Conservation (phyloP, 2,797 vertebrate genomes). For the Arctocebus calabarensis region DNA sequence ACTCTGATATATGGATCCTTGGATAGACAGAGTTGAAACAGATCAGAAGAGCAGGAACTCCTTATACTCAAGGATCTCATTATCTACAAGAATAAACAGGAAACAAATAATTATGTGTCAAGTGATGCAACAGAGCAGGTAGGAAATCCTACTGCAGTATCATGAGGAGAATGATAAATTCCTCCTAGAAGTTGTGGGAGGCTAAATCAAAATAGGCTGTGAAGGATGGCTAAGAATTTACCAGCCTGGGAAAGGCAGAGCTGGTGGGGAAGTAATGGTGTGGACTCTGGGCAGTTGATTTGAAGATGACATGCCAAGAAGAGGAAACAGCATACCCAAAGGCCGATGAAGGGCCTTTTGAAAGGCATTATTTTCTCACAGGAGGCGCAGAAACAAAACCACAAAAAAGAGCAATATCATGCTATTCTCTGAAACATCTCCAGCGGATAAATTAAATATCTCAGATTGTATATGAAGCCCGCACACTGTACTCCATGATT, state of each 20-base stretch:
- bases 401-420: background rate
- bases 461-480: too few species aligned
- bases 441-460: background rate
- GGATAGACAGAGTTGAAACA: background rate
- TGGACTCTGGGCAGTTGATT: background rate
- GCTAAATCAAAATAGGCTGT: constrained; percentile 2
- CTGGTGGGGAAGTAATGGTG: background rate
- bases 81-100: background rate
- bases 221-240: background rate
- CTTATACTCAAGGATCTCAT: background rate
- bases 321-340: background rate
- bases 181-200: background rate
- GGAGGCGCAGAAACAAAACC: background rate
- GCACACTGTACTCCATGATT: too few species aligned
- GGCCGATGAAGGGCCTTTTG: background rate
- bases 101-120: background rate
- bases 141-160: background rate
- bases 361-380: background rate
- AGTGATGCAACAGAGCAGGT: background rate
- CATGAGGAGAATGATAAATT: background rate
- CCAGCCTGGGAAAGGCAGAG: background rate
- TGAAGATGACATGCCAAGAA: background rate
- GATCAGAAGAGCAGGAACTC: background rate
- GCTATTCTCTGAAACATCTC: background rate
- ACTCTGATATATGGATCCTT: constrained; percentile 3